Evolutionary conservation across 2,113 vertebrate species (phyloP), one percentile per base, ranked within the genome.

Genomic region (Caranx ignobilis): DNA sequence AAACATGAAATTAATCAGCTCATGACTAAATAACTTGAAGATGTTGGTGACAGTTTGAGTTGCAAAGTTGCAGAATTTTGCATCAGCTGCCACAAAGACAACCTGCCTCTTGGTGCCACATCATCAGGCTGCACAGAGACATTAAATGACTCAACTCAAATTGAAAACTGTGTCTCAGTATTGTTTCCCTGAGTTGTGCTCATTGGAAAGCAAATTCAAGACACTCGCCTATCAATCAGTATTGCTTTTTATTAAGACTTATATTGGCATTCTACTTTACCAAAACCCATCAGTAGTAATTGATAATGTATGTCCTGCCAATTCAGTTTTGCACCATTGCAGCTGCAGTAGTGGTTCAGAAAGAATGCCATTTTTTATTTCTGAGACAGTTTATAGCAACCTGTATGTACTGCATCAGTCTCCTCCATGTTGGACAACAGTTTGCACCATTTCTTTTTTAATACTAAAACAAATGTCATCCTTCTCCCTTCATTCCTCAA

Each of bases 21-120:
- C 9, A 57, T 5, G n/a, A 48, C 16, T 55, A 32, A 62, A 47
- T 15, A 48, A 55, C 31, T 45, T 69, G 5, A 34, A 1, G n/a
- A 32, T 52, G 74, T 65, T 10, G 19, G 56, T 48, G 34, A 61
- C 43, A 47, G 11, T 21, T 11, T 37, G 64, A 75, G 56, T 63
- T 21, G 16, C 31, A 16, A 15, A 32, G 63, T 67, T 85, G 63
- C 73, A 81, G 13, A 45, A 45, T 69, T 85, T 77, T 81, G 63
- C 63, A 81, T 85, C 83, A 39, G 56, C 19, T 47, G 32, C 18
- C 34, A 2, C 34, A 66, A 65, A 72, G 50, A 52, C 54, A 64
- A 71, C 57, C 21, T 64, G 57, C 26, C 21, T 32, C 19, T 31
- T 11, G 34, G 64, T 43, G 65, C n/a, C 56, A 61, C 54, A 54